These are phyloP conservation scores for Ambastaia sidthimunki DNA, from an alignment of 2,797 vertebrate species.

Conservation along the genomic window DNA sequence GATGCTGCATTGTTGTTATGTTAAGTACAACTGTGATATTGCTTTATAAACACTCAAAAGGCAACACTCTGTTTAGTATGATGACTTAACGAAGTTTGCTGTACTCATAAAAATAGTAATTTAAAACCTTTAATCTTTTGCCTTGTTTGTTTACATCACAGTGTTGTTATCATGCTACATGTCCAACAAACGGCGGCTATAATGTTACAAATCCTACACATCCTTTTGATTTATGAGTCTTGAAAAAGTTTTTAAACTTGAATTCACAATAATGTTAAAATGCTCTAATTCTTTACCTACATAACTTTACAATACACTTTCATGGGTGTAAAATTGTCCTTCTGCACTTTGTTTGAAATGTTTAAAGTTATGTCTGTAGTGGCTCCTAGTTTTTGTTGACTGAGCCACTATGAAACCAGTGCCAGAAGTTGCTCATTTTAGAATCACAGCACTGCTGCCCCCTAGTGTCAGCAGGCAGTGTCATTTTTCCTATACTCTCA, in stretches of 20 bases:
- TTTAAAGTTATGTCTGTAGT: neutral
- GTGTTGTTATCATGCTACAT: neutral
- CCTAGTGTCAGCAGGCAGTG: slow-evolving; percentile 65
- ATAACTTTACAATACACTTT: neutral
- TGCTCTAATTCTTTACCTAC: neutral
- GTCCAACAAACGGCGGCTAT: neutral
- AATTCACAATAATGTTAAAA: neutral
- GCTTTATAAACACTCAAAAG: neutral
- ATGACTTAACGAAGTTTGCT: neutral
- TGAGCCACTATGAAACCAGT: neutral
- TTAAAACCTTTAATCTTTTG: neutral
- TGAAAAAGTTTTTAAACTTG: neutral
- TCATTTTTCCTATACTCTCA: neutral
- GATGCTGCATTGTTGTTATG: neutral
- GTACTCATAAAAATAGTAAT: neutral
- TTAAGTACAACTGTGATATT: neutral
- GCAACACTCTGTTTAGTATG: neutral
- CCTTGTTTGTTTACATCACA: neutral
- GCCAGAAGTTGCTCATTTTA: neutral
- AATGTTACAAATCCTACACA: neutral
- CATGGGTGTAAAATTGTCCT: neutral
- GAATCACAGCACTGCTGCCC: slow-evolving; percentile 65
- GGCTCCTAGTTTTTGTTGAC: neutral
- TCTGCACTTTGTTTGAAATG: neutral
- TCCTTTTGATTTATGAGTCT: neutral